Evolutionary conservation across 2,113 vertebrate genomes (phyloP).

Genomic region (Cromileptes altivelis): DNA sequence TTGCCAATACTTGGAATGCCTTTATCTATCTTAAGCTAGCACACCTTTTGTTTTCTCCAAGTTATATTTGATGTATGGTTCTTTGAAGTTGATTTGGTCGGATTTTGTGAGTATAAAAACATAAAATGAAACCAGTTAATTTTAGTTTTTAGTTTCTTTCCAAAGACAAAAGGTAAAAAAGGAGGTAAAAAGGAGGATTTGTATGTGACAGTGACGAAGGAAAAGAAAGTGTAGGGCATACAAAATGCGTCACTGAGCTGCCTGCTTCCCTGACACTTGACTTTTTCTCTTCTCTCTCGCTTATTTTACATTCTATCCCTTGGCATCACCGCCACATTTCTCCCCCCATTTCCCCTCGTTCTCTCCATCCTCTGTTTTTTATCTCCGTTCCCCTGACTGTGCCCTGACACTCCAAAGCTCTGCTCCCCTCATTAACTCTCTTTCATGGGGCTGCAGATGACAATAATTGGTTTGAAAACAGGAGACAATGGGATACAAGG

Average conservation of each 20-base stretch:
- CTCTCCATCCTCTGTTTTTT: constrained; percentile 35
- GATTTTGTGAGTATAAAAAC: neutral
- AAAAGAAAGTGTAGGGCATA: constrained; percentile 7
- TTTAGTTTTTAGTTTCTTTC: constrained; percentile 7
- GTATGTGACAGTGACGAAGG: constrained; percentile 26
- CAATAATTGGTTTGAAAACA: constrained; percentile 84
- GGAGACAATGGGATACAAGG: constrained; percentile 78
- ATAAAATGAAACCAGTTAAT: neutral
- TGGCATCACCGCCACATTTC: constrained; percentile 22
- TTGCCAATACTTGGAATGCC: too few relatives aligned
- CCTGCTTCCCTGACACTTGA: constrained; percentile 45
- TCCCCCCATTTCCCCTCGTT: constrained; percentile 28
- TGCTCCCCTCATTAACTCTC: constrained; percentile 81
- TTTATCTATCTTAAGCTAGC: neutral
- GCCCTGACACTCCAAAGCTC: constrained; percentile 79
- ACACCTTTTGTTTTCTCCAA: neutral
- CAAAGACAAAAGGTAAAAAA: neutral
- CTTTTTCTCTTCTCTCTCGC: constrained; percentile 35
- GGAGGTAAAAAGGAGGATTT: constrained; percentile 1
- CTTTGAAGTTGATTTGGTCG: neutral
- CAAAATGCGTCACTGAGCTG: constrained; percentile 50
- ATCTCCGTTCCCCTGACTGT: constrained; percentile 70
- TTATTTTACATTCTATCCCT: constrained; percentile 49
- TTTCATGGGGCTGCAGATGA: constrained; percentile 78
- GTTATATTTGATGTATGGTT: neutral